Base-by-base conservation (phyloP, 2,888 invertebrate genomes). In the Beris chalybata region DNA sequence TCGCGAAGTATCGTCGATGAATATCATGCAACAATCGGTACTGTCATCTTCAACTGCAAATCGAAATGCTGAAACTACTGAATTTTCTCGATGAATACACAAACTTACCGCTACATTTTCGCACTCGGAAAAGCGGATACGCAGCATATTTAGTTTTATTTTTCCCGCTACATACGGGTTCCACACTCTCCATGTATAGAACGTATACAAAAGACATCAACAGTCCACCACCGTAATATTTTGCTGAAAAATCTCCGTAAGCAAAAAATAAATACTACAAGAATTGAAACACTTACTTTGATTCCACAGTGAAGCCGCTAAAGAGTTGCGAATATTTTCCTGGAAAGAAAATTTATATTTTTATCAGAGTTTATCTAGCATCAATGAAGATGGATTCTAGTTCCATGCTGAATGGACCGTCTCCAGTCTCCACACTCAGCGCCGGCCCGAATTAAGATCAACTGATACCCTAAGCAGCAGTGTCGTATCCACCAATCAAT, bases 1-100 rank as follows among this genome's bases (percentile, higher is more conserved):
- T 5, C 84, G 77, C 2, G 77, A 78, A 3, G 73, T 71, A 74
- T 79, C 73, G 75, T 82, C 77, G 70, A 79, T 67, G 73, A 74
- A 75, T 70, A 81, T 64, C 75, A 78, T 78, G 66, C 80, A 80
- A 52, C 78, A 78, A 22, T 73, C 32, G 3, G 66, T 64, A 45
- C 75, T 77, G 54, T 76, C 72, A 12, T 70, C 70, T 0, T 61
- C 7, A 4, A 67, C 73, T 72, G 22, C 7, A 32, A 38, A 12
- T 6, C 9, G 22, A 6, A 59, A 31, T 4, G 12, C 4, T 47
- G 45, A 15, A 29, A 7, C 5, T 6, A 22, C 7, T 53, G 15
- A 4, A 29, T 53, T 9, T 12, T 30, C 9, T 31, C n/a, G 5
- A 53, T 2, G 9, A 44, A 11, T 44, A 44, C 44, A 12, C 12